Conservation (phyloP, 1,140 invertebrate species). For the Drosophila orena region DNA sequence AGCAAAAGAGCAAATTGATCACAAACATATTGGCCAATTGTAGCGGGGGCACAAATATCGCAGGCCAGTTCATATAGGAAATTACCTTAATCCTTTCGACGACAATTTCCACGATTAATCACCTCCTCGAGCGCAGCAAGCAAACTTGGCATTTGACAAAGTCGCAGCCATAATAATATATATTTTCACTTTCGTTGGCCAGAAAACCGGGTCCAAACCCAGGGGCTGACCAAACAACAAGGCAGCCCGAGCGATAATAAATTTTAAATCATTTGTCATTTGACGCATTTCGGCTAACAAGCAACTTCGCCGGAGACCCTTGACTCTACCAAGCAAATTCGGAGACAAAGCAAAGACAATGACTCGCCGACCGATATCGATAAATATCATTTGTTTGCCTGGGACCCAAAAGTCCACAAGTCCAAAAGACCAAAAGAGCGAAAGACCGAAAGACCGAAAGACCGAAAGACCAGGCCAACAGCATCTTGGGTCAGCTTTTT, state of each 20-base stretch:
- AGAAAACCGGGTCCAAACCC: slow-evolving; percentile 29
- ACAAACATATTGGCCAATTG: background rate
- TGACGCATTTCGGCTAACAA: slow-evolving; percentile 79
- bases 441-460: no score
- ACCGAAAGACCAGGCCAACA: slow-evolving; percentile 18
- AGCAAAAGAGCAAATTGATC: slow-evolving; percentile 14
- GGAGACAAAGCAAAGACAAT: slow-evolving; percentile 55
- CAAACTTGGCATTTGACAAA: slow-evolving; percentile 43
- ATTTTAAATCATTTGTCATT: slow-evolving; percentile 81
- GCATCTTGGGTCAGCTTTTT: slow-evolving; percentile 58
- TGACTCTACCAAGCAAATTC: slow-evolving; percentile 2
- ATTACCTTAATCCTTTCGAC: slow-evolving; percentile 1
- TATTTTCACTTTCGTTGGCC: slow-evolving; percentile 66
- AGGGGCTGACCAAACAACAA: background rate
- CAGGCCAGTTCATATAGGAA: background rate
- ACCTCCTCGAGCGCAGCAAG: slow-evolving; percentile 22
- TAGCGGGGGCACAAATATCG: background rate
- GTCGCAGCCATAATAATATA: slow-evolving; percentile 30
- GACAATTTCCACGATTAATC: slow-evolving; percentile 54
- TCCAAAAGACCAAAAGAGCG: no score
- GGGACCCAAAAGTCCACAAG: background rate
- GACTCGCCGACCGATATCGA: slow-evolving; percentile 43
- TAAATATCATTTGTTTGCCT: slow-evolving; percentile 67
- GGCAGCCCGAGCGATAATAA: slow-evolving; percentile 58
- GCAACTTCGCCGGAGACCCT: slow-evolving; percentile 48